Evolutionary conservation across 2,113 vertebrate genomes (phyloP).

Genomic region (Ammodramus savannarum): DNA sequence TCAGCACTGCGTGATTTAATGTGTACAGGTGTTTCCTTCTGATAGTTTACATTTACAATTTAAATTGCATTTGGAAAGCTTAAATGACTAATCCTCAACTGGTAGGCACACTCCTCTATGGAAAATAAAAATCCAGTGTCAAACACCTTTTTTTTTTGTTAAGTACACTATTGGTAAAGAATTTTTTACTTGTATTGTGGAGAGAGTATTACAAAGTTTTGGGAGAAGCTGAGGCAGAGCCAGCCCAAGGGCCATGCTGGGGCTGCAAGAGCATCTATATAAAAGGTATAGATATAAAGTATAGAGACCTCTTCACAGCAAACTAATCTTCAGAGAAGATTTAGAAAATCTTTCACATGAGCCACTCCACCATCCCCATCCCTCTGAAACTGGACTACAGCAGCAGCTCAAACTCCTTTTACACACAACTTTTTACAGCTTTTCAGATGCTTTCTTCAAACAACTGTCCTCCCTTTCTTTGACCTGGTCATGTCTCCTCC

Average conservation of each 20-base stretch:
- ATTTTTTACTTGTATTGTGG: neutral
- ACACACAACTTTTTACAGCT: neutral
- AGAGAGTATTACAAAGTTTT: neutral
- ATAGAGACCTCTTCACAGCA: neutral
- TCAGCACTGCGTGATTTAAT: constrained; percentile 65
- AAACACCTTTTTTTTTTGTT: neutral
- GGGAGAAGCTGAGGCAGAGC: neutral
- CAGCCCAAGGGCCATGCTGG: accelerated
- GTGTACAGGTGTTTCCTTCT: constrained; percentile 75
- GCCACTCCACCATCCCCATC: no score
- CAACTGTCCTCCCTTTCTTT: neutral
- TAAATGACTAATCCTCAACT: constrained; percentile 60
- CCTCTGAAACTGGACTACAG: neutral
- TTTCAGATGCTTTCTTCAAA: neutral
- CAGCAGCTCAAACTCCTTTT: neutral
- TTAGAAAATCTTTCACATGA: neutral
- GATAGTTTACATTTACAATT: constrained; percentile 79
- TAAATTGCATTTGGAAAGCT: constrained; percentile 69
- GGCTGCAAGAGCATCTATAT: neutral
- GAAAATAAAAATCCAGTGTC: constrained; percentile 47
- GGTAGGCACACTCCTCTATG: neutral
- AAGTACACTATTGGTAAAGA: neutral
- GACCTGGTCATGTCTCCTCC: accelerated
- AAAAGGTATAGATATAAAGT: no score
- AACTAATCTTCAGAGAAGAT: neutral